Evolutionary conservation across 2,888 invertebrate species (phyloP).

Genomic region (Callyntrura sp.): DNA sequence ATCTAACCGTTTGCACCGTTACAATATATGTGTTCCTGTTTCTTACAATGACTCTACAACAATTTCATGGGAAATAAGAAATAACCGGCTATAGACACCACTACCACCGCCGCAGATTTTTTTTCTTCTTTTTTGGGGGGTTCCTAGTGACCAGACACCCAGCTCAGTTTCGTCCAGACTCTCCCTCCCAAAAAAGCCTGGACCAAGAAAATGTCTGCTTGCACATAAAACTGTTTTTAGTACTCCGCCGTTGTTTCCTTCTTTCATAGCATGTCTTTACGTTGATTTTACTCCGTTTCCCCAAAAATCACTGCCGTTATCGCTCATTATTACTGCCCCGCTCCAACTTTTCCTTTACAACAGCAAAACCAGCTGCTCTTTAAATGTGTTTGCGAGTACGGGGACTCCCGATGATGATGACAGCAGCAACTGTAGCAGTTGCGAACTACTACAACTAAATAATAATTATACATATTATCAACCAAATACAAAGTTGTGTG

Average conservation of each 20-base stretch:
- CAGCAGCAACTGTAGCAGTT: neutral
- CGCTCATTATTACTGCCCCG: constrained; percentile 1
- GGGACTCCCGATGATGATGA: neutral
- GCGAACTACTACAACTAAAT: neutral
- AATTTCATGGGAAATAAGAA: neutral
- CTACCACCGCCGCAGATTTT: neutral
- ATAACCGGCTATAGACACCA: neutral
- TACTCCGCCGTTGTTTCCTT: neutral
- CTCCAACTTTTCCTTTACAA: constrained; percentile 1
- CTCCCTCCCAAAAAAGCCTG: too few relatives aligned
- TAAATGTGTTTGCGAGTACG: neutral
- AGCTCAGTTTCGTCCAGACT: too few relatives aligned
- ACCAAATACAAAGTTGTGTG: neutral
- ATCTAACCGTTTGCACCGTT: constrained; percentile 34
- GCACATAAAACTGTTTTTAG: neutral
- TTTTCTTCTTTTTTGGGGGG: too few relatives aligned
- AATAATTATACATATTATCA: neutral
- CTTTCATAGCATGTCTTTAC: neutral
- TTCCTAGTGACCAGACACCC: too few relatives aligned
- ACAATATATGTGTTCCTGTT: neutral
- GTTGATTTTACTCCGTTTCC: neutral
- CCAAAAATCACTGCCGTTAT: neutral
- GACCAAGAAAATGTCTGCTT: neutral
- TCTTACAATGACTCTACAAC: neutral
- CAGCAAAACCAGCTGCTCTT: neutral